Percentiles rank a stretch among this genome's conserved stretches.
Conservation (phyloP, 2,888 invertebrate genomes). For the Drosophila multiciliata region DNA sequence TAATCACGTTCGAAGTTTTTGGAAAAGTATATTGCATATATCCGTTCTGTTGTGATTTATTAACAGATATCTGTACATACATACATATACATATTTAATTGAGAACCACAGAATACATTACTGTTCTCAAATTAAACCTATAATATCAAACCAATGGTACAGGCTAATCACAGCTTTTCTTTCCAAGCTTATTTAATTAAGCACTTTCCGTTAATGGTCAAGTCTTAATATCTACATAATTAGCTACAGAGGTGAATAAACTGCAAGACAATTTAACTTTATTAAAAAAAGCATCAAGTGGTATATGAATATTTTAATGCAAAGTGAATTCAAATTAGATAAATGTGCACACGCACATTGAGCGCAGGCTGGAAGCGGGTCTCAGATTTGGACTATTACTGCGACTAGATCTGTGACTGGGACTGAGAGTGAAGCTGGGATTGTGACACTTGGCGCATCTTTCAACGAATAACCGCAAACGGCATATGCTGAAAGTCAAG, state of each 20-base stretch:
- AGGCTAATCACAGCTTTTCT: constrained; percentile 46
- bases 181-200: constrained; percentile 25
- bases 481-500: constrained; percentile 65
- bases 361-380: constrained; percentile 20
- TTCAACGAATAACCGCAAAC: constrained; percentile 61
- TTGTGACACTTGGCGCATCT: constrained; percentile 73
- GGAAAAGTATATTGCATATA: background rate
- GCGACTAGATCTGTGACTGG: constrained; percentile 21
- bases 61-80: too few species aligned
- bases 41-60: background rate
- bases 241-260: constrained; percentile 63
- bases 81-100: background rate
- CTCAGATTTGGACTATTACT: constrained; percentile 14
- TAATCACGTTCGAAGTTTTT: background rate
- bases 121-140: background rate
- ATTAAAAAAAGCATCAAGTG: constrained; percentile 22
- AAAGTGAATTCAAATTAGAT: constrained; percentile 72
- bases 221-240: constrained; percentile 71
- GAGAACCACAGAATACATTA: background rate
- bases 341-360: constrained; percentile 65
- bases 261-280: constrained; percentile 61
- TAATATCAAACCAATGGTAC: background rate
- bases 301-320: constrained; percentile 41
- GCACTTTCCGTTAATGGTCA: constrained; percentile 55
- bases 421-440: constrained; percentile 3